Conservation (phyloP, 2,888 invertebrate species). For the Ectemnius lituratus region DNA sequence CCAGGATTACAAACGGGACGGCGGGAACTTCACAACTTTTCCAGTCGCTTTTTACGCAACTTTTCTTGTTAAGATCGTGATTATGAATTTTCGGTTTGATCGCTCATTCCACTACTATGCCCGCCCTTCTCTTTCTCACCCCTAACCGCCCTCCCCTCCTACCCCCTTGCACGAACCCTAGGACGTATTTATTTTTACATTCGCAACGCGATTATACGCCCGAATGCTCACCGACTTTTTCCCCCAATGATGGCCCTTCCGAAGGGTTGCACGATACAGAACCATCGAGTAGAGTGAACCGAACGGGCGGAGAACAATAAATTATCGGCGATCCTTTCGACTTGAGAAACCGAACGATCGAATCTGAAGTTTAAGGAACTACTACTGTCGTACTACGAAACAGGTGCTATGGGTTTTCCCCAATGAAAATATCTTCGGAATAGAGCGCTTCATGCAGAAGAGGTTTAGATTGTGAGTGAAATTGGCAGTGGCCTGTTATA, state of each 20-base stretch:
- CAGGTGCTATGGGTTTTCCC: neutral
- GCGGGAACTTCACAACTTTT: conserved; percentile 60
- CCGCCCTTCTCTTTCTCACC: no score
- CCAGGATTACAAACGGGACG: conserved; percentile 56
- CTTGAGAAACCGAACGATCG: neutral
- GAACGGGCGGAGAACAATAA: neutral
- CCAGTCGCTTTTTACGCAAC: conserved; percentile 61
- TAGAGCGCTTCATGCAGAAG: no score
- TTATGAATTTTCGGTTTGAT: conserved; percentile 57
- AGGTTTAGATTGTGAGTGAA: neutral
- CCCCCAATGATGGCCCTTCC: neutral
- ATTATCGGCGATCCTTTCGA: neutral
- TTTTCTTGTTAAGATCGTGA: conserved; percentile 65
- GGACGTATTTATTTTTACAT: conserved; percentile 9
- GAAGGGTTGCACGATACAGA: neutral
- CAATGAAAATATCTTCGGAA: no score
- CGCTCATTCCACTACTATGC: neutral
- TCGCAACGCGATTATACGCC: conserved; percentile 3
- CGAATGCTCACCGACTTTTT: neutral
- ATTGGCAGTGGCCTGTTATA: conserved; percentile 1
- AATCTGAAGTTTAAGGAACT: neutral
- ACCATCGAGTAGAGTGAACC: neutral
- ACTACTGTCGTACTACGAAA: neutral
- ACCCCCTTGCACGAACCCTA: neutral
- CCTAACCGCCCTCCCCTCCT: no score